Evolutionary conservation across 2,888 invertebrate species (phyloP).

Genomic region (Rhagophthalmus giganteus): DNA sequence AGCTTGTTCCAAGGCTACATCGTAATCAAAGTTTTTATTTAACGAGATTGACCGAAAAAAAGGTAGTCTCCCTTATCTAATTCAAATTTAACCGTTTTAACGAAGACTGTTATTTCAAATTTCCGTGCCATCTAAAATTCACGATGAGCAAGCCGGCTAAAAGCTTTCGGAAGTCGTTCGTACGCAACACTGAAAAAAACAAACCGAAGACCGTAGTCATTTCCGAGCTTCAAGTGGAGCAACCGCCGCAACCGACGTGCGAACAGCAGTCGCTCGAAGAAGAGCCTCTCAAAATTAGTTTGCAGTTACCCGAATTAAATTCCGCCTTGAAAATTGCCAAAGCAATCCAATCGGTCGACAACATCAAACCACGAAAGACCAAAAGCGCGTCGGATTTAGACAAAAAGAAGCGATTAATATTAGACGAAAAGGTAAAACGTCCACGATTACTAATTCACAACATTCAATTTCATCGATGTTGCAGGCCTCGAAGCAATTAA

Average conservation of each 20-base stretch:
- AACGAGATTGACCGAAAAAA: too few relatives aligned
- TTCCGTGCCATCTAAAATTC: too few relatives aligned
- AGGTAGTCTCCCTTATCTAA: too few relatives aligned
- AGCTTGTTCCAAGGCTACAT: too few relatives aligned
- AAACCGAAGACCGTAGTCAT: constrained; percentile 27
- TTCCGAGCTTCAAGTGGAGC: constrained; percentile 1
- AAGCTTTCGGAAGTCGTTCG: constrained; percentile 23
- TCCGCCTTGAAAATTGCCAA: constrained; percentile 26
- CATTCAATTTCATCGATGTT: too few relatives aligned
- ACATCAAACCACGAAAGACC: constrained; percentile 16
- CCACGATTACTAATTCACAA: too few relatives aligned
- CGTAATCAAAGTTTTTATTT: too few relatives aligned
- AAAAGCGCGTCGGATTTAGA: constrained; percentile 22
- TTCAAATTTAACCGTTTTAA: too few relatives aligned
- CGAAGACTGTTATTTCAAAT: too few relatives aligned
- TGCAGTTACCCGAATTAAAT: constrained; percentile 28
- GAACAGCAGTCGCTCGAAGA: background rate
- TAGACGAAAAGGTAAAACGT: constrained; percentile 28
- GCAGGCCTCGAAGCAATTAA: constrained; percentile 39
- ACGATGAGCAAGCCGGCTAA: constrained; percentile 12
- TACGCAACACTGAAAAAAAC: constrained; percentile 32
- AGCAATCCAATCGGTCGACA: constrained; percentile 27
- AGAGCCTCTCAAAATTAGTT: constrained; percentile 1
- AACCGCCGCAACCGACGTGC: background rate
- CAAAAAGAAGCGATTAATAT: constrained; percentile 21